A percentile compares a stretch with the other conserved stretches of the same genome.
Evolutionary conservation across 2,113 vertebrate genomes (phyloP).

Genomic region (Anoplopoma fimbria): DNA sequence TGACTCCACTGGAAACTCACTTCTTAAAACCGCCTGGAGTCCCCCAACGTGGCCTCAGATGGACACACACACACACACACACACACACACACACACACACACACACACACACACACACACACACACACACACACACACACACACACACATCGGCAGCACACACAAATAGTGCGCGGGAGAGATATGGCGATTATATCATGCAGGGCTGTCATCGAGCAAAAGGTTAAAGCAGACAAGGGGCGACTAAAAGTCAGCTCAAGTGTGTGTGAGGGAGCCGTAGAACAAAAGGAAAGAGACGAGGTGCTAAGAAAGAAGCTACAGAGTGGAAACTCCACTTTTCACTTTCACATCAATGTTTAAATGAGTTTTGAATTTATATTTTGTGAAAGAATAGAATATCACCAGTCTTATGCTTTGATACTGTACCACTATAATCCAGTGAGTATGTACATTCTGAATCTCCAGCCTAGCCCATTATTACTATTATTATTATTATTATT

Average conservation of each 20-base stretch:
- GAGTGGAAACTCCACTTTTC: constrained; percentile 1
- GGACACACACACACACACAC: constrained; percentile 43
- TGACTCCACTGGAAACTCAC: constrained; percentile 8
- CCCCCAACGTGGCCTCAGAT: constrained; percentile 10
- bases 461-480: not conserved
- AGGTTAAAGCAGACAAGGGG: constrained; percentile 60
- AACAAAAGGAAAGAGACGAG: constrained; percentile 21
- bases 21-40: constrained; percentile 19
- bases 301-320: constrained; percentile 14
- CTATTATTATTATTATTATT: too few species aligned
- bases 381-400: not conserved
- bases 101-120: constrained; percentile 48
- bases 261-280: constrained; percentile 52
- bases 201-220: constrained; percentile 64
- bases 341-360: not conserved
- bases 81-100: constrained; percentile 48
- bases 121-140: constrained; percentile 46
- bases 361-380: not conserved
- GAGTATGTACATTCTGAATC: not conserved
- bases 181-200: constrained; percentile 66
- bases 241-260: constrained; percentile 53
- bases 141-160: constrained; percentile 32
- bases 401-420: not conserved
- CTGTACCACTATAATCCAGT: not conserved
- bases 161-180: not conserved